A percentile compares a stretch with the other conserved stretches of the same genome.
phyloP scores from a whole-genome alignment of 2,113 vertebrate species.

The Mastomys natalensis region DNA sequence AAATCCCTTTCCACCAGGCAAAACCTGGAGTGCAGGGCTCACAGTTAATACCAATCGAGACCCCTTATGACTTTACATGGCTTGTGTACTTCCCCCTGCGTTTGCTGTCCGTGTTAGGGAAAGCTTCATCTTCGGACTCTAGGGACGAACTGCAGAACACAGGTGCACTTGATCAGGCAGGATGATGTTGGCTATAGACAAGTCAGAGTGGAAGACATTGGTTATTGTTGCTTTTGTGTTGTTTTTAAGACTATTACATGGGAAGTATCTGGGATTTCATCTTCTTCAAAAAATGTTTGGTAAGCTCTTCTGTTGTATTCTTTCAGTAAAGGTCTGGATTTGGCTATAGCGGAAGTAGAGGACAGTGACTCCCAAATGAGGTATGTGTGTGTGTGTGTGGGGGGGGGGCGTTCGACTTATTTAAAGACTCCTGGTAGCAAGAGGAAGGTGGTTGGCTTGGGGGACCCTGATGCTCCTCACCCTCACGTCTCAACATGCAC shows the following conservation, averaged over 20 bases:
- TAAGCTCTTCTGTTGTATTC: background rate
- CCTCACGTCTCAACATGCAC: background rate
- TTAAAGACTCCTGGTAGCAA: background rate
- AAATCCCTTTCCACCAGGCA: background rate
- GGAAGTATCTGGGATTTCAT: conserved; percentile 6
- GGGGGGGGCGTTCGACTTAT: background rate
- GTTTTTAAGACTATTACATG: background rate
- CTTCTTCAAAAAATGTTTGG: background rate
- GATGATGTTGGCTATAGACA: background rate
- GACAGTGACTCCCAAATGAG: background rate
- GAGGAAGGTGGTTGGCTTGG: background rate
- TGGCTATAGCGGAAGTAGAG: background rate
- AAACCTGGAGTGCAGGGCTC: background rate
- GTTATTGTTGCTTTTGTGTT: background rate
- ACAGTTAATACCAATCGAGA: background rate
- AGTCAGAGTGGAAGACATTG: background rate
- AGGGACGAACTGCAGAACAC: background rate
- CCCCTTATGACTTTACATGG: too few relatives aligned
- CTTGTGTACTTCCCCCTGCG: background rate
- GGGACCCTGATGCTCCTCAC: fast-evolving
- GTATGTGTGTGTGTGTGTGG: too few relatives aligned
- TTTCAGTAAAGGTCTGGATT: background rate
- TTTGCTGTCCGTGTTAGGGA: background rate
- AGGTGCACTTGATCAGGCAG: too few relatives aligned
- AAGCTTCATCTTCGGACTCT: background rate